Evolutionary conservation across 2,888 invertebrate species (phyloP), one percentile per base, ranked within the genome.

Genomic region (Aquatica leii): DNA sequence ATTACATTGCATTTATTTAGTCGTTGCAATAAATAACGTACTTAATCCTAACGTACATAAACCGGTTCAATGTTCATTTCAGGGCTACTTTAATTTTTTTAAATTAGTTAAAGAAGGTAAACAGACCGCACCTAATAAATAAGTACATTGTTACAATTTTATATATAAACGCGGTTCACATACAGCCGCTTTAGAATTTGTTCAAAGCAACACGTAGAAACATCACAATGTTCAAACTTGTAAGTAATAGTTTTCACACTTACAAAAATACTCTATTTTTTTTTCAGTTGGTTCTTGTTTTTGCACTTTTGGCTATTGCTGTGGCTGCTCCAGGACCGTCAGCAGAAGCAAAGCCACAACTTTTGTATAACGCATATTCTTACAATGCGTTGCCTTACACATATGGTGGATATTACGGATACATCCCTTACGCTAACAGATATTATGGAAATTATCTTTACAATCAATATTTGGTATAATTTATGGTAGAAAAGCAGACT

Each of bases 161-260:
- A 15, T 41, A 41, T 31, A 12, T 24, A 14, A 18, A 11, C 8
- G 2, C 57, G 62, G 46, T 62, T 53, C 6, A 15, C 8, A 12
- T 41, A 14, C 5, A n/a, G n/a, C n/a, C 3, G 14, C 8, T 12
- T 41, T 15, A 41, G 14, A 41, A 15, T 41, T 41, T 41, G 2
- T 15, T 14, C 14, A 15, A 41, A 41, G 52, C 37, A 43, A 35
- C 17, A 62, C 40, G 48, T 55, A 54, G 46, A 50, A 52, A 8
- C 40, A 34, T 14, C 62, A 69, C 66, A 62, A 71, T 71, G 71
- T 71, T 68, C 67, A 71, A 69, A 65, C 50, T 66, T 35, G 70
- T 71, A 66, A 68, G 70, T 68, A 21, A 1, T 17, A 41, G 1
- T 24, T 11, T 9, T 37, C 2, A 6, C n/a, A n/a, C n/a, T n/a